Evolutionary conservation across 2,888 invertebrate species (phyloP), one percentile per base, ranked within the genome.

Genomic region (Hirtodrosophila histrioides): DNA sequence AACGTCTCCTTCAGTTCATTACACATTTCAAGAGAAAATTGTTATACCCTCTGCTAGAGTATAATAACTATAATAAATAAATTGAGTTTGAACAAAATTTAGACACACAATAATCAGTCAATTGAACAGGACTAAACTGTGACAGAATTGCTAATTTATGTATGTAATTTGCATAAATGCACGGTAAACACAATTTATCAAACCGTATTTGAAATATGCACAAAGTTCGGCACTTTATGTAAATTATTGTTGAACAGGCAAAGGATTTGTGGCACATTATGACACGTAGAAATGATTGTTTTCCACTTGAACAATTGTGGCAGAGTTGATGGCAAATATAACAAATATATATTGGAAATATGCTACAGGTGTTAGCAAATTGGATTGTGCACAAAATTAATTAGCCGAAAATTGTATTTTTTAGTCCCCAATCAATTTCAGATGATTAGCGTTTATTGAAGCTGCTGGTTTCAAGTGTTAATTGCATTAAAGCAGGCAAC

Each of bases 401-500:
- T 49, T 11, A n/a, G 8, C 10, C 4, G 0, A 27, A 27, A 2
- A 12, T 12, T 23, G 9, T 40, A 7, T 41, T 33, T 36, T 12
- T 46, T 27, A 49, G n/a, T 37, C 39, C 46, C 43, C 29, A 23
- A 71, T 43, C 50, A 50, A 40, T 36, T 58, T 35, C 7, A 45
- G 1, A 27, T 9, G 39, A 37, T 55, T 39, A 62, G 24, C 31
- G 50, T 50, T 33, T 23, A 69, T 53, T 55, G 37, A 39, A n/a
- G 11, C 27, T 48, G 31, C 8, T 17, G 17, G 17, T 17, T 17
- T 17, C 11, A 60, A 33, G 55, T 62, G 62, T 48, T 63, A 71
- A 62, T 58, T 72, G 54, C 11, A 48, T 40, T 9, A 5, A 51
- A 55, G n/a, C 17, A 27, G 53, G n/a, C n/a, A 43, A 10, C 40